Base-by-base conservation (phyloP, 2,797 vertebrate species). In the Sandelia bainsii region DNA sequence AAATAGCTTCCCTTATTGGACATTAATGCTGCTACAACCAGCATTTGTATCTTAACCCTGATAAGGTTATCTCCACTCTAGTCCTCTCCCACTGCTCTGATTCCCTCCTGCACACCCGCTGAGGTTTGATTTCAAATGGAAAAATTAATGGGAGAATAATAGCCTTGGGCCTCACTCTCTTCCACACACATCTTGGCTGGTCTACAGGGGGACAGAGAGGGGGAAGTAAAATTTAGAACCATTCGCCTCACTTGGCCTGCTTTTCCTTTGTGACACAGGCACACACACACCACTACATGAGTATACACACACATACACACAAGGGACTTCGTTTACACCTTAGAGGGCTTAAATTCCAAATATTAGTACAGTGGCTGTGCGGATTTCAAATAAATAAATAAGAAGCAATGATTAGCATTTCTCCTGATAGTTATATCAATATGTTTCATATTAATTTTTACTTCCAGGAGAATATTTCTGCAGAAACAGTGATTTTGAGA, bases 121-220 rank as follows among this genome's bases (percentile, higher is more conserved):
- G 92, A 94, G 95, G 89, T 90, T 92, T 92, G 91, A 94, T 94
- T 95, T 95, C 94, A 95, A 95, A 95, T 95, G 90, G 95, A 95
- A 95, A 95, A 94, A 94, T 94, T 95, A 94, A 95, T 95, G 93
- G 90, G 93, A 90, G 87, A 93, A 95, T 93, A 95, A 94, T 89
- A 94, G 93, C 95, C 93, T 61, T 82, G 87, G 94, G 94, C 89
- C 69, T 83, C 12, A 69, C 91, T 86, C 82, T 84, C 83, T 82
- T 89, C 62, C 87, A 77, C 86, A 85, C 89, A 84, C 80, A 84
- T 87, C 86, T 93, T 83, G 82, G 90, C 81, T 76, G 85, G 92
- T 91, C 89, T 85, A 86, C 62, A 75, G 88, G 88, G 87, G 87
- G 77, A 68, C 37, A 54, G 56, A 50, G 77, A 56, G 79, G 67